These are phyloP conservation scores for Hydrophis major DNA, from an alignment of 2,797 vertebrate species.

Conservation along the genomic window DNA sequence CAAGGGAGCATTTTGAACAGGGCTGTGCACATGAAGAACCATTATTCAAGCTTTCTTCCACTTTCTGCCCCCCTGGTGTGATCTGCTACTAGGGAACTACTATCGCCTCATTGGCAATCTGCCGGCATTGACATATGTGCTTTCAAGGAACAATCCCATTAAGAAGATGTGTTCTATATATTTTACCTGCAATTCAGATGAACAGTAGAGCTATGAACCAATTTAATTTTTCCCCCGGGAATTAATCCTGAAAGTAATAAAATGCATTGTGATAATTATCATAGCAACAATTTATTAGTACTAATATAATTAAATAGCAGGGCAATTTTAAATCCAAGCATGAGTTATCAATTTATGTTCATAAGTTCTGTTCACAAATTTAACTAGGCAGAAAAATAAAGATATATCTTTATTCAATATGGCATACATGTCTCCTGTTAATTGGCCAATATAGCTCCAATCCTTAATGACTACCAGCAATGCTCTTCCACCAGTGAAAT, in stretches of 20 bases:
- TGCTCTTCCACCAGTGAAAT: constrained; percentile 1
- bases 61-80: not conserved
- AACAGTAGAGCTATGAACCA: constrained; percentile 87
- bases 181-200: constrained; percentile 78
- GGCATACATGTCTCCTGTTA: not conserved
- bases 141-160: not conserved
- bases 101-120: not conserved
- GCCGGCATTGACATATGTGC: not conserved
- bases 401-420: not conserved
- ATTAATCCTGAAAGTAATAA: constrained; percentile 79
- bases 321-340: rapidly evolving
- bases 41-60: not conserved
- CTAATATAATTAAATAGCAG: not conserved
- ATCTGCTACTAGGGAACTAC: not conserved
- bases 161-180: not conserved
- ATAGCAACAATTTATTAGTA: not conserved
- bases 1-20: not conserved
- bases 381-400: not conserved
- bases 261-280: not conserved
- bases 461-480: not conserved
- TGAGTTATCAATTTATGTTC: not conserved
- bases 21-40: not conserved
- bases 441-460: not conserved
- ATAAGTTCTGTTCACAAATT: not conserved
- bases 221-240: constrained; percentile 90